Evolutionary conservation across 2,888 invertebrate species (phyloP).

Genomic region (Hirtodrosophila trivittata): DNA sequence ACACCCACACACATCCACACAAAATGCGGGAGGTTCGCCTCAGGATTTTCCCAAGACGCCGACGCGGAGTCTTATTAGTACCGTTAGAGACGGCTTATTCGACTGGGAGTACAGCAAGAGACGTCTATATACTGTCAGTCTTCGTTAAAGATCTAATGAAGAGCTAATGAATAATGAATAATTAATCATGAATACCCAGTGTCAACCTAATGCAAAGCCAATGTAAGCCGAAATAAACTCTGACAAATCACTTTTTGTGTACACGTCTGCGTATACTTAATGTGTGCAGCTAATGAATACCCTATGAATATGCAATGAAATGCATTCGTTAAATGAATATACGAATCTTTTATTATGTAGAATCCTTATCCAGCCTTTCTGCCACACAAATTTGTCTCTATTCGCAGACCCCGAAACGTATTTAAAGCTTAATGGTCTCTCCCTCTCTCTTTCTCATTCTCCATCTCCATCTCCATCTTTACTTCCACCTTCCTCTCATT

Average conservation of each 20-base stretch:
- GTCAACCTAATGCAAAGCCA: no score
- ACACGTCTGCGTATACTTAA: no score
- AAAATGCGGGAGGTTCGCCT: background rate
- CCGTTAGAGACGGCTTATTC: background rate
- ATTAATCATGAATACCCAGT: no score
- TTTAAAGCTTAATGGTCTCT: constrained; percentile 2
- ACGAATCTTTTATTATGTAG: no score
- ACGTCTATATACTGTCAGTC: no score
- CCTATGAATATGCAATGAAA: no score
- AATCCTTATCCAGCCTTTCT: background rate
- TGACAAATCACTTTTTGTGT: no score
- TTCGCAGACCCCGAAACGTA: constrained; percentile 18
- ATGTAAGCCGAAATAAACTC: no score
- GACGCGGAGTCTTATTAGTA: background rate
- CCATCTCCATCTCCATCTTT: constrained; percentile 6
- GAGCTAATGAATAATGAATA: no score
- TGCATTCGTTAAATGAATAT: no score
- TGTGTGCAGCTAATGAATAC: no score
- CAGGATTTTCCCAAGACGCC: background rate
- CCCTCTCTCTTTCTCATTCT: background rate
- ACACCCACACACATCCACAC: background rate
- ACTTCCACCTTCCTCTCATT: background rate
- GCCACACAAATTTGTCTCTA: constrained; percentile 9
- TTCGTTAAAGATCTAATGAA: no score
- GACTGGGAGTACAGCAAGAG: background rate